Evolutionary conservation across 1,140 invertebrate genomes (phyloP), one percentile per base, ranked within the genome.

Genomic region (Lasaia peninsularis): DNA sequence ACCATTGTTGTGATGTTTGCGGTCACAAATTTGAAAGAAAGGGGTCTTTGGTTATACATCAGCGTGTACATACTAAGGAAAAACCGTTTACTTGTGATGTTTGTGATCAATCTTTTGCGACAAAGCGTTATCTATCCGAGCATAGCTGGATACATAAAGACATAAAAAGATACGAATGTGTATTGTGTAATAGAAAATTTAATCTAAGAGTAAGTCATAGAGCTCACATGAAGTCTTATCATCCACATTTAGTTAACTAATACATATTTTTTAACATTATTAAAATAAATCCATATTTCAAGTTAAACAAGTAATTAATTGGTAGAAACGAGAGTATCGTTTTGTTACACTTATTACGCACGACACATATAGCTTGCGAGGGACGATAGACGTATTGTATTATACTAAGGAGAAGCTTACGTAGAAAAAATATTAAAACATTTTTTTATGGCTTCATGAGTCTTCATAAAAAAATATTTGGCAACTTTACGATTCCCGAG

Each of bases 171-270:
- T 81, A 87, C 51, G 75, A 78, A 48, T 92, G 91, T 70, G 80
- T 78, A 11, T 60, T 80, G 0, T 92, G 91, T 73, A 81, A 88
- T 66, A 91, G 91, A 52, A 85, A 90, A 44, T 92, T 92, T 62
- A 87, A 86, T 35, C 88, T 89, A 52, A 71, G 83, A 33, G 75
- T 85, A 40, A 86, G 80, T 55, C 85, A 80, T 78, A 83, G 74
- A 50, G 76, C 71, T 1, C 85, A 88, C 35, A 87, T 85, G 81
- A 84, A 78, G 32, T 75, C 75, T 0, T 74, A 85, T 34, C 84
- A 87, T 54, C 82, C 82, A 2, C 78, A 82, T 7, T 53, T 78
- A 14, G 69, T 70, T 31, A 28, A 57, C 71, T 56, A 72, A 74
- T 57, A 71, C 48, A 67, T 32, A n/a, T 34, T 32, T 21, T 3